Base-by-base conservation (phyloP, 2,888 invertebrate species). In the Timandra comae region DNA sequence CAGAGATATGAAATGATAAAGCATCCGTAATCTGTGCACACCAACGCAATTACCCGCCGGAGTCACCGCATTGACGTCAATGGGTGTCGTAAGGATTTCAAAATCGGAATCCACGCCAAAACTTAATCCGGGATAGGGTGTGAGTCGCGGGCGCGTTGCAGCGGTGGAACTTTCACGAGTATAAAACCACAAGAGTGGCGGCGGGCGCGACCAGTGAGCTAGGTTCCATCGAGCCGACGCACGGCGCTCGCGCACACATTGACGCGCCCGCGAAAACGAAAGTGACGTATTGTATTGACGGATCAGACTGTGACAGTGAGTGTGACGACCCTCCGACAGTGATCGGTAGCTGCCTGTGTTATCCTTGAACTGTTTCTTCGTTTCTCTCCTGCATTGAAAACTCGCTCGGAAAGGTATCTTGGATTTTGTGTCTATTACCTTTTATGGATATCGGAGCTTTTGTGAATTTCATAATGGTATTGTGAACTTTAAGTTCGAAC, bases 121-220 rank as follows among this genome's bases (percentile, higher is more conserved):
- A 37, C 41, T 37, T 52, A 66, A 77, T 82, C 82, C 84, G 76
- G 84, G 84, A 84, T 80, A 72, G 61, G 60, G 24, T 24, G 10
- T 11, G 24, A 9, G 11, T 7, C 49, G 56, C 61, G 54, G 53
- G 56, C 38, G 48, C 55, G 56, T 54, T 56, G 66, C 64, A 62
- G 62, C 61, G 58, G 67, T 63, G 60, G 65, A 74, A 85, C 84
- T 84, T 85, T 85, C 84, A 74, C 84, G 81, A 72, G 78, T 84
- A 85, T 85, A 85, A 68, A 84, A 81, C 77, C 52, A 39, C 36
- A 48, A 55, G 51, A 61, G 41, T 52, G 58, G 60, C 64, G 64
- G 68, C 75, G 66, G 77, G 55, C 75, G 76, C 80, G 77, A 63
- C 78, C 84, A 85, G 84, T 85, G 67, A 66, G 63, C 63, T 54